Evolutionary conservation across 2,797 vertebrate species (phyloP).

Genomic region (Dendrocincla fuliginosa): DNA sequence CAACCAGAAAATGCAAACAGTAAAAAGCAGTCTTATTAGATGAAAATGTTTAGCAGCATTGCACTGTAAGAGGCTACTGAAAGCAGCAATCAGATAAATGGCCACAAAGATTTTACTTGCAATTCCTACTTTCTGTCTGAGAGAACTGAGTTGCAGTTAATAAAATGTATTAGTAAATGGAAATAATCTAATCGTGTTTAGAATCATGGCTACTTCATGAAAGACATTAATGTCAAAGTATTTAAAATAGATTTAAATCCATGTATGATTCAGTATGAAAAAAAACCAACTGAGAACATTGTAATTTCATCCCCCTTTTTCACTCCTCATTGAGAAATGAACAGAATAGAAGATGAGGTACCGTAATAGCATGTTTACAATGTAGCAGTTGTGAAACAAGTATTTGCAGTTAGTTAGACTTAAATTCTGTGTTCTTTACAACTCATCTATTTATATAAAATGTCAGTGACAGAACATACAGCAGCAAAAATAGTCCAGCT

Average conservation of each 20-base stretch:
- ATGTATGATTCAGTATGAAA: not conserved
- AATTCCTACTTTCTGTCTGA: not conserved
- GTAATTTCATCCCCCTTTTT: conserved; percentile 17
- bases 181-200: conserved; percentile 11
- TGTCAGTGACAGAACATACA: conserved; percentile 43
- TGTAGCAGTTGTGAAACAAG: not conserved
- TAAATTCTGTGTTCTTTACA: conserved; percentile 19
- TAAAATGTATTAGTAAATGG: conserved; percentile 41
- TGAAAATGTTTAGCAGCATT: conserved; percentile 31
- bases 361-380: not conserved
- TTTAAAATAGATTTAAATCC: not conserved
- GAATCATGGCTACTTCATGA: not conserved
- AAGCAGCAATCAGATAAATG: not conserved
- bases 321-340: conserved; percentile 27
- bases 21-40: conserved; percentile 43
- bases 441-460: conserved; percentile 9
- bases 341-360: conserved; percentile 11
- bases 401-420: conserved; percentile 33
- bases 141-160: not conserved
- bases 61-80: not conserved
- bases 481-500: conserved; percentile 72
- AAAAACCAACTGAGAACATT: not conserved
- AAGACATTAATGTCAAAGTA: not conserved
- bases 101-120: not conserved
- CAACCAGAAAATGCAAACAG: conserved; percentile 45